Percentiles rank a stretch among this genome's conserved stretches.
Evolutionary conservation across 2,113 vertebrate genomes (phyloP).

Genomic region (Phrynocephalus versicolor): DNA sequence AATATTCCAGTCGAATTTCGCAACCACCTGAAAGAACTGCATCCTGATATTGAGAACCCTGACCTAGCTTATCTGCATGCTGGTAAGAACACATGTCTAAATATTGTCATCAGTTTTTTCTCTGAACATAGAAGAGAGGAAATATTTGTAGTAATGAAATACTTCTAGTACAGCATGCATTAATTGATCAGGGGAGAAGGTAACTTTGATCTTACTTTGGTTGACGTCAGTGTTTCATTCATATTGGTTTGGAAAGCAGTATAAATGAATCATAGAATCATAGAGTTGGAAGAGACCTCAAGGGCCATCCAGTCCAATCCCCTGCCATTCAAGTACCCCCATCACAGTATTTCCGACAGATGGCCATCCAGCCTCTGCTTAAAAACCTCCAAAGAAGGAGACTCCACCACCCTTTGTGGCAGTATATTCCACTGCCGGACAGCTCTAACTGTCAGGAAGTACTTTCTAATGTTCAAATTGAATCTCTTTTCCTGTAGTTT

Average conservation of each 20-base stretch:
- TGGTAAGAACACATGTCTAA: constrained; percentile 74
- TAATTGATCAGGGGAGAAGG: not conserved
- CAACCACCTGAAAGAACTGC: constrained; percentile 94
- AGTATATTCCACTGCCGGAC: no score
- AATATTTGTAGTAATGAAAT: not conserved
- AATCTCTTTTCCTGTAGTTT: no score
- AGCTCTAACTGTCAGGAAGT: no score
- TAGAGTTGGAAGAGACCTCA: no score
- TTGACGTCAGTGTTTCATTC: constrained; percentile 20
- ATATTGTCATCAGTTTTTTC: constrained; percentile 23
- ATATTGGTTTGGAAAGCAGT: not conserved
- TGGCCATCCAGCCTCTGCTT: no score
- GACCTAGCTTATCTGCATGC: constrained; percentile 96
- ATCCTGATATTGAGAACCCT: constrained; percentile 94
- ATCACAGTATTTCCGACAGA: no score
- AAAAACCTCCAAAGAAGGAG: no score
- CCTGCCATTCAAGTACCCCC: no score
- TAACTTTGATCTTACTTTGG: constrained; percentile 24
- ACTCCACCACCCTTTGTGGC: no score
- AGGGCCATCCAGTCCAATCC: no score
- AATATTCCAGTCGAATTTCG: constrained; percentile 96
- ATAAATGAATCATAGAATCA: no score
- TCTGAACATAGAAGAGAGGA: not conserved
- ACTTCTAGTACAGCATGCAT: rapidly evolving
- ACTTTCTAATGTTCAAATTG: no score